phyloP scores from a whole-genome alignment of 2,113 vertebrate genomes.

The Agapornis roseicollis region DNA sequence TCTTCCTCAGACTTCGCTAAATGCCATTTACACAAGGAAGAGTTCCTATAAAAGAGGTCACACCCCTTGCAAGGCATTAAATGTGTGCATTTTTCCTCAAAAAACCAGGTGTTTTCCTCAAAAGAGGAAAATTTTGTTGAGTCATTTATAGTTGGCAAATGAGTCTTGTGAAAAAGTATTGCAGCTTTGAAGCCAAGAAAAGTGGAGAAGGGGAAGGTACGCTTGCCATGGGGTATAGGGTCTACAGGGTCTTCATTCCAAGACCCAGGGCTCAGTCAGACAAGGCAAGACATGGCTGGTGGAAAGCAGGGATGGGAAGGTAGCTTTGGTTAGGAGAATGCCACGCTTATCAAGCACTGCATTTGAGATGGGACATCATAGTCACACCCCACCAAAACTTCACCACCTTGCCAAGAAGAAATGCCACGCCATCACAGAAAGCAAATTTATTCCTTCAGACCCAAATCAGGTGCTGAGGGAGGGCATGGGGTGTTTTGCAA shows the following conservation, averaged over 20 bases:
- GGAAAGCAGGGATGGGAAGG: neutral
- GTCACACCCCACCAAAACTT: neutral
- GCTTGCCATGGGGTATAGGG: fast-evolving
- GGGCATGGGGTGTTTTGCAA: fast-evolving
- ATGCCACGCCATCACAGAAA: fast-evolving
- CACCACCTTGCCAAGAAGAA: neutral
- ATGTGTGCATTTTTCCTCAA: neutral
- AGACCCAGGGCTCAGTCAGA: neutral
- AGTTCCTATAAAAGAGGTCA: neutral
- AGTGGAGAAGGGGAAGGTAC: neutral
- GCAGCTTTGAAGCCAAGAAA: neutral
- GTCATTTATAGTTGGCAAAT: fast-evolving
- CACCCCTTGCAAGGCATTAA: neutral
- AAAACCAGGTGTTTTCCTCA: neutral
- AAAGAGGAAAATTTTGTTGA: neutral
- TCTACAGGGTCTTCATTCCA: neutral
- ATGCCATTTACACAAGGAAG: neutral
- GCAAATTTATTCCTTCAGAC: neutral
- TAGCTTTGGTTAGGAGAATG: neutral
- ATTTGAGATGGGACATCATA: fast-evolving
- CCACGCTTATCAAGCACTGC: fast-evolving
- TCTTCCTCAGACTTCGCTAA: neutral
- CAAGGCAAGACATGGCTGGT: neutral
- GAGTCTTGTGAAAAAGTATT: neutral
- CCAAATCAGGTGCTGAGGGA: neutral